Evolutionary conservation across 1,140 invertebrate species (phyloP).

Genomic region (Schlechtendalia chinensis): DNA sequence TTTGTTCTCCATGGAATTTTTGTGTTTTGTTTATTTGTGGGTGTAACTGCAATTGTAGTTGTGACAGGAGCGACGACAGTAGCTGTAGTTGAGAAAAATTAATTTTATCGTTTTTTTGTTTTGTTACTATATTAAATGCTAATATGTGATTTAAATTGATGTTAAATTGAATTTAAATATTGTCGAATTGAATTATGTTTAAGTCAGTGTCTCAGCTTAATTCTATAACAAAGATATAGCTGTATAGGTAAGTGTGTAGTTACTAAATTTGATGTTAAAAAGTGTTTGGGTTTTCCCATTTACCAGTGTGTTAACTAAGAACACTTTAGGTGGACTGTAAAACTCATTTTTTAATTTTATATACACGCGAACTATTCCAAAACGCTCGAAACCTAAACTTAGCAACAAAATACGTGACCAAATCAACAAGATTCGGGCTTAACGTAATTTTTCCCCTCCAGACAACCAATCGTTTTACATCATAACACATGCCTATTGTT

Average conservation of each 20-base stretch:
- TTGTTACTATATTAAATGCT: background rate
- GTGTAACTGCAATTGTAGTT: constrained; percentile 38
- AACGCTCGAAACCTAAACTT: background rate
- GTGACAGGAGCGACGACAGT: background rate
- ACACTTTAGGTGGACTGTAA: background rate
- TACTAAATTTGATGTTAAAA: background rate
- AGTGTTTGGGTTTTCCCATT: background rate
- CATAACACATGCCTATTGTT: background rate
- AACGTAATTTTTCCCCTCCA: background rate
- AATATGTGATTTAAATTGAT: constrained; percentile 19
- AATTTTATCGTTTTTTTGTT: background rate
- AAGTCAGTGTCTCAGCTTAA: background rate
- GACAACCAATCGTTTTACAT: background rate
- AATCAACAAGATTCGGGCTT: background rate
- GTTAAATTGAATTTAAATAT: background rate
- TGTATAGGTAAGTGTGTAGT: background rate
- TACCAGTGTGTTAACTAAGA: background rate
- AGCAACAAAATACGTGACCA: background rate
- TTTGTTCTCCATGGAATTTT: constrained; percentile 7
- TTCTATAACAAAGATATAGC: background rate
- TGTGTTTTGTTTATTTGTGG: constrained; percentile 49
- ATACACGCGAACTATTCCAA: background rate
- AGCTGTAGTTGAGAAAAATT: background rate
- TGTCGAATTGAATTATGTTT: constrained; percentile 12
- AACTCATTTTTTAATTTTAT: constrained; percentile 14